Evolutionary conservation across 2,888 invertebrate genomes (phyloP), one percentile per base, ranked within the genome.

Genomic region (Drosophila fulvimacula): DNA sequence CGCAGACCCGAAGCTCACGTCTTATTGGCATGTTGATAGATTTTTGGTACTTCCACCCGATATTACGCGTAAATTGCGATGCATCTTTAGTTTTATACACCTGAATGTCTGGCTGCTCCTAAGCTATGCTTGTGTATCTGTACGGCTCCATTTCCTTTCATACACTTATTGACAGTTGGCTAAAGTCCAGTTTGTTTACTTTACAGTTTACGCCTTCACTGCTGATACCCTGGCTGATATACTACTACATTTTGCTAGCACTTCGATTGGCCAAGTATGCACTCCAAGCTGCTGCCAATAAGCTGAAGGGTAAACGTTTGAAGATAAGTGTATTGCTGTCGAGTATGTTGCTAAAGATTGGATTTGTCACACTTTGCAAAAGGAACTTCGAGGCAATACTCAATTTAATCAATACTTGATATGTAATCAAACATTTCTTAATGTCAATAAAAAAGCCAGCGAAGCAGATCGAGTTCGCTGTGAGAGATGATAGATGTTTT

Each of bases 71-170:
- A 15, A 4, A 19, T 0, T 32, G 2, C 30, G 36, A 15, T 32
- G 30, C 15, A 1, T 19, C 3, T 7, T 30, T 36, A 5, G 19
- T 15, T 49, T 34, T n/a, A 61, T 89, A 21, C 86, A 82, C 76
- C 52, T 84, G 2, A 81, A 76, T 49, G 66, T 79, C 0, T 90
- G 90, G 82, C 32, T 87, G 11, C 42, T 84, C 11, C 51, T 90
- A 49, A 69, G 68, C 19, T 79, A 82, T 58, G 90, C 85, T 6
- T 69, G 83, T 7, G 0, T 62, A 10, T 49, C 32, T 17, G 65
- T 65, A 24, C 44, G 64, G 30, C 5, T 0, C 10, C 2, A 17
- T 2, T 13, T 19, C 2, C 3, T 21, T 3, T 5, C 13, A 5
- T 6, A 15, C 2, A n/a, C 27, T 17, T n/a, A 36, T 7, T 11